Evolutionary conservation across 30 jellyfish, hydroid and myxozoan genomes (phyloP).

Genomic region (Cassiopea xamachana): DNA sequence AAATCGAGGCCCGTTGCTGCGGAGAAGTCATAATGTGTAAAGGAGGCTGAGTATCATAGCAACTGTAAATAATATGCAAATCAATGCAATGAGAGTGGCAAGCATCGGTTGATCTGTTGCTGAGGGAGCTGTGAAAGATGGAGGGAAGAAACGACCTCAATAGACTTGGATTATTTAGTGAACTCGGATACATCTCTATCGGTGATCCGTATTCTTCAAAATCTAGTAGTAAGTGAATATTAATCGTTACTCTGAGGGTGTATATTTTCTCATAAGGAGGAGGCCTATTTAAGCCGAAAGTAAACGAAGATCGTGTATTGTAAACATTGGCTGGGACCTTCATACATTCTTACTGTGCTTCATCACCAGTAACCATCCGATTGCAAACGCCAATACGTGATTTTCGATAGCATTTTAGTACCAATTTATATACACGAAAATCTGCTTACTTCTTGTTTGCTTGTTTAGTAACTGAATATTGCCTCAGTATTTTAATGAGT

Average conservation of each 20-base stretch:
- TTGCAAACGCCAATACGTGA: too few relatives aligned
- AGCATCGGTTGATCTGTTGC: neutral
- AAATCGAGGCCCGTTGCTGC: neutral
- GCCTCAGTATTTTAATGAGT: too few relatives aligned
- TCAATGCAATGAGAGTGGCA: neutral
- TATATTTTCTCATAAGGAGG: too few relatives aligned
- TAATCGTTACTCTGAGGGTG: neutral
- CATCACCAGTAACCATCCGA: too few relatives aligned
- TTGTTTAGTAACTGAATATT: too few relatives aligned
- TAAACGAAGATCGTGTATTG: too few relatives aligned
- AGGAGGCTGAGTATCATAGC: slow-evolving; percentile 33
- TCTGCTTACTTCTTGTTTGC: too few relatives aligned
- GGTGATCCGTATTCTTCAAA: slow-evolving; percentile 88
- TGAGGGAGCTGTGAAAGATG: slow-evolving; percentile 2
- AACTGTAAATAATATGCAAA: neutral
- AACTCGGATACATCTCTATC: slow-evolving; percentile 89
- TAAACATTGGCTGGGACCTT: too few relatives aligned
- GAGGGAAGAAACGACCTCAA: slow-evolving; percentile 82
- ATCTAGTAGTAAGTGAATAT: slow-evolving; percentile 74
- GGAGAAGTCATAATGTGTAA: neutral
- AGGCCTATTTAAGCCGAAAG: too few relatives aligned
- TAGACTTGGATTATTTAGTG: slow-evolving; percentile 93
- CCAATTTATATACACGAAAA: too few relatives aligned
- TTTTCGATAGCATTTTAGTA: too few relatives aligned
- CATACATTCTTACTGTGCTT: too few relatives aligned